Base-by-base conservation (phyloP, 2,797 vertebrate genomes). In the Corythornis leucogaster region DNA sequence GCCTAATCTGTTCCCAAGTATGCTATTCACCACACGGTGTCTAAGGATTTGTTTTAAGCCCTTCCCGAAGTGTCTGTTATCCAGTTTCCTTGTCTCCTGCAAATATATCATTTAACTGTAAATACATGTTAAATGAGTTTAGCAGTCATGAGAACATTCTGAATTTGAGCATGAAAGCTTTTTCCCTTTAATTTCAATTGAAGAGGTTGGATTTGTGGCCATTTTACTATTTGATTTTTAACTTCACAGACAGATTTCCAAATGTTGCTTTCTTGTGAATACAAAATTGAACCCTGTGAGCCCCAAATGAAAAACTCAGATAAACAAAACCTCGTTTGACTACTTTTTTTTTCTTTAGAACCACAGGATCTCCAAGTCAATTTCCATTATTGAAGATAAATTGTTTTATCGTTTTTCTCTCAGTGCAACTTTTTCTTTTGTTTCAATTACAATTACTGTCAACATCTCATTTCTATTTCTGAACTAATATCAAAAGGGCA, bases 21-120 rank as follows among this genome's bases (percentile, higher is more conserved):
- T 1, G 5, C n/a, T 66, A 24, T 69, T 81, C 77, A 95, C 67
- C 63, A 89, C 54, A 81, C 2, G 0, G 70, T 78, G 89, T 80
- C 91, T 66, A 75, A 80, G 63, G 83, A 94, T 95, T 96, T 95
- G 70, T 74, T 94, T 90, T 92, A 96, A 91, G 75, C 74, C 66
- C n/a, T 95, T 92, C 64, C 69, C 77, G 40, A 94, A 89, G 69
- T 66, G 55, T 89, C 80, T 85, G 66, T 91, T 90, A 90, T 71
- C 59, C 57, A 0, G 0, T 80, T 91, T 90, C 75, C 79, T 89
- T 85, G 64, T 82, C 53, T 92, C 71, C 80, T 95, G 73, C 68
- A 92, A 91, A 94, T 16, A 61, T 55, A 89, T 93, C 87, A 68
- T 35, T 33, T 85, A 90, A 92, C 76, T 80, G 89, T 85, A 95